These are phyloP conservation scores for Aspidiotus rigidus DNA, from an alignment of 2,888 invertebrate genomes.

Conservation along the genomic window DNA sequence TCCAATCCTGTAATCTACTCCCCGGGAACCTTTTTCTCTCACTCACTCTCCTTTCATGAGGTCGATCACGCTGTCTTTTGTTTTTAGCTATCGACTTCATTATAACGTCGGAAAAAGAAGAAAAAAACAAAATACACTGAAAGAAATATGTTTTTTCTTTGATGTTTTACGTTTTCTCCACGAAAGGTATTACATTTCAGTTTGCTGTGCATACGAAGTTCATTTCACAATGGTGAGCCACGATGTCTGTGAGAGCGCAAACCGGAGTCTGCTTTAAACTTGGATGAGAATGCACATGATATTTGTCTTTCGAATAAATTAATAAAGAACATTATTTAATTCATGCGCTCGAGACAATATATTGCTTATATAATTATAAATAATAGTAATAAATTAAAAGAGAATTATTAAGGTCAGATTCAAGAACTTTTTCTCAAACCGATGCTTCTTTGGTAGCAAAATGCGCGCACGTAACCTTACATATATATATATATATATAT, in stretches of 20 bases:
- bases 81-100: constrained; percentile 31
- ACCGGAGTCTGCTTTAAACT: neutral
- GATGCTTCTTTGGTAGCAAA: too few species aligned
- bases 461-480: too few species aligned
- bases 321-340: neutral
- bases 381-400: constrained; percentile 2
- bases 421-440: neutral
- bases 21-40: constrained; percentile 14
- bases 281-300: neutral
- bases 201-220: neutral
- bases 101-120: constrained; percentile 8
- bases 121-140: neutral
- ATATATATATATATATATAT: too few species aligned
- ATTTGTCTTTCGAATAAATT: constrained; percentile 4
- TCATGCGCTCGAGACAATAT: neutral
- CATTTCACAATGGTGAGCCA: neutral
- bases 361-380: neutral
- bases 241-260: neutral
- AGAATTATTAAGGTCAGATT: constrained; percentile 1
- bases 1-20: constrained; percentile 18
- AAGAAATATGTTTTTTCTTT: constrained; percentile 1
- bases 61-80: constrained; percentile 16
- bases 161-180: neutral
- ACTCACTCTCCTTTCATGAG: constrained; percentile 8
- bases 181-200: constrained; percentile 1